Evolutionary conservation across 2,888 invertebrate species (phyloP).

Genomic region (Phorcus lineatus): DNA sequence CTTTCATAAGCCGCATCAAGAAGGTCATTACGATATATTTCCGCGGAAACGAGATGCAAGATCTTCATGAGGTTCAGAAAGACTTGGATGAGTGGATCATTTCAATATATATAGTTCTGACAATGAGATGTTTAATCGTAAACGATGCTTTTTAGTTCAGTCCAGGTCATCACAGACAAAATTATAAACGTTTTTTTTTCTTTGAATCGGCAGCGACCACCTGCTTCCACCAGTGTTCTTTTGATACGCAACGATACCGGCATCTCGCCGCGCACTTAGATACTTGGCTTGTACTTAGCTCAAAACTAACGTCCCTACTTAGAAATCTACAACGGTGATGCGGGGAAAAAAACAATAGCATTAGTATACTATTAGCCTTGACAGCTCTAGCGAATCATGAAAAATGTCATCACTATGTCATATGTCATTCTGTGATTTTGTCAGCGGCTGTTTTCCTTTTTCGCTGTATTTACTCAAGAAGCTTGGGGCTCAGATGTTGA

Average conservation of each 20-base stretch:
- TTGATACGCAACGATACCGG: not conserved
- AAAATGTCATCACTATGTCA: conserved; percentile 9
- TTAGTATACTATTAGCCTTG: not conserved
- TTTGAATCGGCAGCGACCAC: not conserved
- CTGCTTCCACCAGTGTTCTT: not conserved
- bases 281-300: conserved; percentile 2
- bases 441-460: conserved; percentile 3
- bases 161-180: too few relatives aligned
- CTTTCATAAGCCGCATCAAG: too few relatives aligned
- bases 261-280: conserved; percentile 3
- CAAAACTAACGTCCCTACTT: not conserved
- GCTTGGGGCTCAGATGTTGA: not conserved
- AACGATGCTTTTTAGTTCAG: too few relatives aligned
- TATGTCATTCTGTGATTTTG: not conserved
- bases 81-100: too few relatives aligned
- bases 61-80: too few relatives aligned
- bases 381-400: not conserved
- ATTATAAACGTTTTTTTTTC: not conserved
- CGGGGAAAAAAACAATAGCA: not conserved
- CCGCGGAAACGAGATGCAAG: too few relatives aligned
- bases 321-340: not conserved
- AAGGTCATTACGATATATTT: too few relatives aligned
- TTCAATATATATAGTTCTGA: too few relatives aligned
- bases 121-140: too few relatives aligned
- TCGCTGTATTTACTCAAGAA: conserved; percentile 16